Evolutionary conservation across 2,113 vertebrate genomes (phyloP), one percentile per base, ranked within the genome.

Genomic region (Thunnus thynnus): DNA sequence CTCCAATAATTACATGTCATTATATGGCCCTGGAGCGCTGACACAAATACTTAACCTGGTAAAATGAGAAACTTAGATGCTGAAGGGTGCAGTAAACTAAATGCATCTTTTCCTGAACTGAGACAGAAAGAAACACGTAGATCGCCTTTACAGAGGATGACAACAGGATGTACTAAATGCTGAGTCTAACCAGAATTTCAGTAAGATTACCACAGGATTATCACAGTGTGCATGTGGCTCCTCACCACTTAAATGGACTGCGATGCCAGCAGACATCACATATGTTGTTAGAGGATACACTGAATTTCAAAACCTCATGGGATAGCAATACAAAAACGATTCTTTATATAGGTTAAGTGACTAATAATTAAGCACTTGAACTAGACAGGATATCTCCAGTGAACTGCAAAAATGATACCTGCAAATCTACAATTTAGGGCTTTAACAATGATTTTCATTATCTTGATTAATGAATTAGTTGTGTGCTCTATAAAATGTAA

Each of bases 1-100:
- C 78, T 81, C 68, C 60, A 78, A 89, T 87, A 91, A 93, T 93
- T 83, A 83, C 82, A 90, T 62, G 82, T 86, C 72, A 89, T 86
- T 91, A 72, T 20, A 60, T 3, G 22, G 72, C 73, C 51, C 72
- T 54, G 63, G 55, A 80, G 80, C 58, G 57, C 72, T 64, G 60
- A 87, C 72, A 83, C 72, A 88, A 89, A 84, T 82, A 48, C 75
- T 83, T 71, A 81, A 84, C 84, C 86, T 83, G 78, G 64, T 66
- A 7, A 83, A 85, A 80, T 61, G 56, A 87, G 64, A 82, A 75
- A 64, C 72, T 17, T 25, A 9, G 52, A 76, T 9, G 46, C 50
- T 44, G 44, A 61, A 18, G 4, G 16, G 27, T 0, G 36, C 11
- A 46, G 13, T 18, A 10, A 36, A 32, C 6, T 16, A 14, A 27